Evolutionary conservation across 2,113 vertebrate species (phyloP), one percentile per base, ranked within the genome.

Genomic region (Oplegnathus fasciatus): DNA sequence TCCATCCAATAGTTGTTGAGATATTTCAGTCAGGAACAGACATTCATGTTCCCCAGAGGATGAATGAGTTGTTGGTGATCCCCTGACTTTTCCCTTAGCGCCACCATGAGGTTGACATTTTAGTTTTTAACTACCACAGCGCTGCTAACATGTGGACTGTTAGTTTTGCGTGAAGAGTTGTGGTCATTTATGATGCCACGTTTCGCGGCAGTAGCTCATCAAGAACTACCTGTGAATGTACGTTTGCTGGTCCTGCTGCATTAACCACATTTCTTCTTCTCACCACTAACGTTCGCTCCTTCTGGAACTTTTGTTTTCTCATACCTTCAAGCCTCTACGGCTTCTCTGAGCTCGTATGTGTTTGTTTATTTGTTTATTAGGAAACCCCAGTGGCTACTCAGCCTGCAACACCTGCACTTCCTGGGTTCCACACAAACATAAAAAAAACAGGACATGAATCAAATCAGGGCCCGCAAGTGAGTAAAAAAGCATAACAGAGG

Each of bases 301-400:
- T 9, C 8, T 37, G 8, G 5, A 58, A 24, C 10, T 24, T 32
- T 5, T 42, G 28, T 37, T 67, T 32, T 42, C 13, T 30, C 6
- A 0, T 13, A 28, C 44, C 28, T 50, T 32, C 42, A 18, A 11
- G 58, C 7, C 44, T 72, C 30, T 8, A 2, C 34, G 10, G 14
- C 44, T 55, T 2, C 20, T n/a, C 8, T 54, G 44, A 55, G 37
- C 37, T n/a, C 6, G 26, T 48, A 10, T 30, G 30, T 62, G n/a
- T 40, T 52, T 77, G 75, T n/a, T 52, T 44, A 32, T 74, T 74
- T 13, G 60, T 66, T 66, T 55, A 55, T 73, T 18, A 64, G 26
- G 32, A 37, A 69, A 18, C 32, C n/a, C 80, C 64, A 3, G n/a
- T 15, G 65, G 73, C 54, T 37, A 30, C 55, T 46, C 26, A 5